phyloP scores from a whole-genome alignment of 1,140 invertebrate genomes.

The Drosophila subobscura region DNA sequence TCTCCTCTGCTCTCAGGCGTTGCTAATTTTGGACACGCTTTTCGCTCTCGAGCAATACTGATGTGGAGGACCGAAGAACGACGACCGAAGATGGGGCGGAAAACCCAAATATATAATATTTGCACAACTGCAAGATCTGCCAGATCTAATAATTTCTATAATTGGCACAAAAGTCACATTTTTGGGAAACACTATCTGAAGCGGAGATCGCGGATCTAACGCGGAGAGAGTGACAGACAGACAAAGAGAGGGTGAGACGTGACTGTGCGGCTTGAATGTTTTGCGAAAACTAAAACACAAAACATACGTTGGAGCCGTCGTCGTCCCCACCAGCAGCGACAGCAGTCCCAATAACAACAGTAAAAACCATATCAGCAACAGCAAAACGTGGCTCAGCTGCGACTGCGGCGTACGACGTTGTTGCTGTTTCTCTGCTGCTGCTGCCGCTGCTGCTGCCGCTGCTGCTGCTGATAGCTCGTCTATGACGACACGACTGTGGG shows the following conservation, averaged over 20 bases:
- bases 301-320: constrained; percentile 41
- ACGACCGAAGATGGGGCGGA: constrained; percentile 4
- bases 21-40: constrained; percentile 66
- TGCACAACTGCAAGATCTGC: constrained; percentile 24
- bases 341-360: constrained; percentile 14
- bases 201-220: constrained; percentile 6
- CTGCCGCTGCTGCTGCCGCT: not conserved
- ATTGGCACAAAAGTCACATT: constrained; percentile 55
- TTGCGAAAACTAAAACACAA: constrained; percentile 77
- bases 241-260: constrained; percentile 20
- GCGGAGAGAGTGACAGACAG: too few species aligned
- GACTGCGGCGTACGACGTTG: constrained; percentile 7
- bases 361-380: constrained; percentile 38
- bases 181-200: constrained; percentile 9
- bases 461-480: constrained; percentile 23
- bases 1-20: constrained; percentile 34
- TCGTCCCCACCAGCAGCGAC: constrained; percentile 21
- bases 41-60: constrained; percentile 3
- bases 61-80: too few species aligned
- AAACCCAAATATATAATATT: constrained; percentile 25
- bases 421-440: too few species aligned
- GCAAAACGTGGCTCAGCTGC: constrained; percentile 46
- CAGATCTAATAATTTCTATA: constrained; percentile 34
- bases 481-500: constrained; percentile 25
- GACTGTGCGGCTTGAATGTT: constrained; percentile 73